Base-by-base conservation (phyloP, 2,888 invertebrate species). In the Proisotoma minuta region DNA sequence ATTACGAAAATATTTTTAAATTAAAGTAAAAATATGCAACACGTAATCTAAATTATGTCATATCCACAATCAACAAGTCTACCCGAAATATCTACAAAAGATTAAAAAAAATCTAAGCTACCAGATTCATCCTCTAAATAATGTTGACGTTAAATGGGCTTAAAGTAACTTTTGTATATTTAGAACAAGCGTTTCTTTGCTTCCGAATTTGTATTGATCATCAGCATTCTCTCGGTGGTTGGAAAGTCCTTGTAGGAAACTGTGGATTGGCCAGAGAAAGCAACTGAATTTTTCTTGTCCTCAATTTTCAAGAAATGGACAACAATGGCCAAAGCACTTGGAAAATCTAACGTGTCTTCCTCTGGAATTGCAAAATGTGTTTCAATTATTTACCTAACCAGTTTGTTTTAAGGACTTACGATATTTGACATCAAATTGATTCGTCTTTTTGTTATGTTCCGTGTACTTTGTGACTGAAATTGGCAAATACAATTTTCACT, bases 281-380 rank as follows among this genome's bases (percentile, higher is more conserved):
- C 47, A 50, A 71, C 67, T 1, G 65, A 53, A n/a, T 63, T 60
- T 24, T 69, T 68, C 10, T 62, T 26, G 34, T 68, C 68, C 20
- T 61, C 58, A 49, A 67, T 71, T 56, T 63, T 67, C 27, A 72
- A 57, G 28, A 72, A 72, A 52, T 69, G 69, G 24, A 72, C 72
- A 1, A 59, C 58, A 26, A 70, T 66, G 8, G 69, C 68, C 40
- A 68, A 40, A 12, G 66, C 66, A 8, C 63, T 63, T 12, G 67
- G 67, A 40, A 70, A 70, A 53, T 72, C 72, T 39, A 72, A 56
- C 0, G 67, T 66, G 49, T 70, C 62, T 8, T 66, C 61, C 50
- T 68, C 70, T 71, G 56, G 2, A 68, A 60, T 15, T 43, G 18
- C 26, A 43, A n/a, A 34, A 10, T 34, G 15, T 34, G 15, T 15